Percentiles rank a stretch among this genome's conserved stretches.
phyloP scores from a whole-genome alignment of 2,113 vertebrate species.

The Lampris incognitus region DNA sequence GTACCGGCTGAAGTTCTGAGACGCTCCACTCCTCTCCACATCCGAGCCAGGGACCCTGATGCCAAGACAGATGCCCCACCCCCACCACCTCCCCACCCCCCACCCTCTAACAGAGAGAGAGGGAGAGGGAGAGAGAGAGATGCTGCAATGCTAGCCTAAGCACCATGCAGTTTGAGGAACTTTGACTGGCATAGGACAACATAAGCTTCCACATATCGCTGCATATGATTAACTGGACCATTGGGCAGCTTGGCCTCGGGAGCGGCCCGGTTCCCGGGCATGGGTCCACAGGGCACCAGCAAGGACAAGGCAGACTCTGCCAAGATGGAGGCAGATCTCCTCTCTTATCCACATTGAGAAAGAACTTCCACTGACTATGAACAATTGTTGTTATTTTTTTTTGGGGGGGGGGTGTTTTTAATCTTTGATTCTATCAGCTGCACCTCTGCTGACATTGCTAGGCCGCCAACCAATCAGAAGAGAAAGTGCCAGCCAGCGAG shows the following conservation, averaged over 20 bases:
- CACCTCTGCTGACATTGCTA: slow-evolving; percentile 59
- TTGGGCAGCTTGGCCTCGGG: slow-evolving; percentile 80
- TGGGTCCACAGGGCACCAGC: slow-evolving; percentile 75
- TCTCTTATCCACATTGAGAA: slow-evolving; percentile 57
- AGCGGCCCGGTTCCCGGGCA: slow-evolving; percentile 75
- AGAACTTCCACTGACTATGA: slow-evolving; percentile 68
- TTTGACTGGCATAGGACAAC: slow-evolving; percentile 71
- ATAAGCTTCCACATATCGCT: slow-evolving; percentile 76
- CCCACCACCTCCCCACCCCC: not conserved
- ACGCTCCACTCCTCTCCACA: slow-evolving; percentile 59
- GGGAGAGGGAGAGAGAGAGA: no score
- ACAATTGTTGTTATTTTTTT: not conserved
- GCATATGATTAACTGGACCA: slow-evolving; percentile 85
- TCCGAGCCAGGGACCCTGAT: slow-evolving; percentile 62
- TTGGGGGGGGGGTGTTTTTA: slow-evolving; percentile 18
- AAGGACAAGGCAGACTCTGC: slow-evolving; percentile 76
- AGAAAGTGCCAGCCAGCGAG: slow-evolving; percentile 68
- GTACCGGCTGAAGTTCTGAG: slow-evolving; percentile 49
- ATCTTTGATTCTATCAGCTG: slow-evolving; percentile 60
- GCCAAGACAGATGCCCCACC: slow-evolving; percentile 57
- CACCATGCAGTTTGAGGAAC: slow-evolving; percentile 62
- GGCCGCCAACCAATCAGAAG: slow-evolving; percentile 67
- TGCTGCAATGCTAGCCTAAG: slow-evolving; percentile 59
- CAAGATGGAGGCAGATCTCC: slow-evolving; percentile 58
- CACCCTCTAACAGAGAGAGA: no score